phyloP scores from a whole-genome alignment of 1,140 invertebrate species.

The silkworm (Bombyx mori) region DNA sequence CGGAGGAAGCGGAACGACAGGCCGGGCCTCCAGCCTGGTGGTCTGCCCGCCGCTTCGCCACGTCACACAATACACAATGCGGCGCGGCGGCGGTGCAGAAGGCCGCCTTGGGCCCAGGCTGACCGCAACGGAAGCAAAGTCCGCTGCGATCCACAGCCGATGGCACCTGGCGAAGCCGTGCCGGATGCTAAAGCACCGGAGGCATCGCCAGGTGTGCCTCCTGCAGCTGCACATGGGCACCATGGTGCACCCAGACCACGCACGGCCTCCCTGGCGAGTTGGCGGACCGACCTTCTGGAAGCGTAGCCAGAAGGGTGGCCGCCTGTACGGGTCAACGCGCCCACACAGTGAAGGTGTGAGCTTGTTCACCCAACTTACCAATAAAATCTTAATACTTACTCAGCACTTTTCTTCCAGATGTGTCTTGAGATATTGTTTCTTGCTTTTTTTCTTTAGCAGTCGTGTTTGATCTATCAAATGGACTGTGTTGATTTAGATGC shows the following conservation, averaged over 20 bases:
- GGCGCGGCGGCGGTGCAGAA: constrained; percentile 4
- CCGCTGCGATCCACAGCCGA: constrained; percentile 8
- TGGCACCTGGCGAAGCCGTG: constrained; percentile 3
- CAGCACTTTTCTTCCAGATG: no score
- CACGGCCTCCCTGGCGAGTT: background rate
- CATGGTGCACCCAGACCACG: background rate
- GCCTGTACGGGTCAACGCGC: no score
- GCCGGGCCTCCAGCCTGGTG: constrained; percentile 6
- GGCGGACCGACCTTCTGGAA: no score
- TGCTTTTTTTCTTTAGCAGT: no score
- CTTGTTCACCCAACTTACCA: no score
- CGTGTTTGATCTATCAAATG: no score
- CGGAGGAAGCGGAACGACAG: background rate
- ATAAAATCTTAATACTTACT: no score
- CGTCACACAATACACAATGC: constrained; percentile 8
- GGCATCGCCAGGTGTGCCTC: background rate
- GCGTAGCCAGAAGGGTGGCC: no score
- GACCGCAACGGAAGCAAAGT: constrained; percentile 16
- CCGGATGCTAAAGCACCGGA: background rate
- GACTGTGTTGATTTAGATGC: no score
- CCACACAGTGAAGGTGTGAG: no score
- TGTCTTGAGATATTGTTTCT: no score
- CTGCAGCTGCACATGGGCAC: background rate
- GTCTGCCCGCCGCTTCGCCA: constrained; percentile 3
- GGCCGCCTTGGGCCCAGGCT: constrained; percentile 8